A percentile compares a stretch with the other conserved stretches of the same genome.
Conservation (phyloP, 2,113 vertebrate species). For the Bubo bubo region DNA sequence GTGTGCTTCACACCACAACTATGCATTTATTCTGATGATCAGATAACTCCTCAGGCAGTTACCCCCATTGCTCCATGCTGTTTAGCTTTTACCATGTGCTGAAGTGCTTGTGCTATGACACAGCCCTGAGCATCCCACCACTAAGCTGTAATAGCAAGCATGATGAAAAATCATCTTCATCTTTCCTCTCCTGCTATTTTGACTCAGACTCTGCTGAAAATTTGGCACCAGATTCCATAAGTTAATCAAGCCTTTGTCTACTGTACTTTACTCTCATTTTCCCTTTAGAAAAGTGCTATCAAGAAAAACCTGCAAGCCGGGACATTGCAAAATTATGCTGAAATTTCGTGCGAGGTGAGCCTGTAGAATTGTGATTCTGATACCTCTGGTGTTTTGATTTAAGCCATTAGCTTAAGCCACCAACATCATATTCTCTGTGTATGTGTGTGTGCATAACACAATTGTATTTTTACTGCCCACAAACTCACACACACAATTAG, state of each 20-base stretch:
- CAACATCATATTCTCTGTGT: background rate
- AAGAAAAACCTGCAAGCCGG: background rate
- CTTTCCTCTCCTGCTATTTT: background rate
- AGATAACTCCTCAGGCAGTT: background rate
- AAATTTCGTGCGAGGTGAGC: background rate
- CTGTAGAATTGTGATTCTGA: background rate
- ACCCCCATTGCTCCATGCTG: background rate
- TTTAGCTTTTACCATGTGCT: background rate
- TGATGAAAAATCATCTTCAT: background rate
- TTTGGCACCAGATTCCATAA: background rate
- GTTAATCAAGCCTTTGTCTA: background rate
- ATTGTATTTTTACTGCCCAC: background rate
- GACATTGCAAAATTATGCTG: background rate
- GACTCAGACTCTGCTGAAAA: background rate
- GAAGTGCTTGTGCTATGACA: background rate
- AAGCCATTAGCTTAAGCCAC: background rate
- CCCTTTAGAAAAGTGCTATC: background rate
- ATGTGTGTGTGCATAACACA: background rate
- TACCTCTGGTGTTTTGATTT: background rate
- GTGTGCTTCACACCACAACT: background rate
- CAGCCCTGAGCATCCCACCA: background rate
- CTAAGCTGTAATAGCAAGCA: background rate
- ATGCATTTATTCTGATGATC: background rate
- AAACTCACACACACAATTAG: background rate
- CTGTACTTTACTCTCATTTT: background rate